Evolutionary conservation across 2,888 invertebrate genomes (phyloP).

Genomic region (Eledone cirrhosa): DNA sequence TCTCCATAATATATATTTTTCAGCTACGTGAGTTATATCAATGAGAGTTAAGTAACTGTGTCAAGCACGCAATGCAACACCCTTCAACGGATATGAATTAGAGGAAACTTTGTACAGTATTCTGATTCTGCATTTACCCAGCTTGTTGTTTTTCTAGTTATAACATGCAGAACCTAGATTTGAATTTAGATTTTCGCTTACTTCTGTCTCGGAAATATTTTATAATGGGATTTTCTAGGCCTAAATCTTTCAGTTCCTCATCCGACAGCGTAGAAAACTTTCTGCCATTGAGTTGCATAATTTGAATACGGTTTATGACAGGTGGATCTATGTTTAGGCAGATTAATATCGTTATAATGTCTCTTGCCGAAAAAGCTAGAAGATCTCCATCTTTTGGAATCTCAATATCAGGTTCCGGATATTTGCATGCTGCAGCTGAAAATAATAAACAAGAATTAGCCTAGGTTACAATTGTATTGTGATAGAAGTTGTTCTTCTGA

Average conservation of each 20-base stretch:
- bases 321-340: not conserved
- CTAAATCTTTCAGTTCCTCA: slow-evolving; percentile 20
- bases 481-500: too few relatives aligned
- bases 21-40: too few relatives aligned
- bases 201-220: slow-evolving; percentile 15
- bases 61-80: too few relatives aligned
- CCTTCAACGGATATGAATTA: too few relatives aligned
- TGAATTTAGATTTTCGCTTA: not conserved
- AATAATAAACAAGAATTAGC: too few relatives aligned
- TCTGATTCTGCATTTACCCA: too few relatives aligned
- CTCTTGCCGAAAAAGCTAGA: not conserved
- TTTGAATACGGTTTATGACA: not conserved
- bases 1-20: too few relatives aligned
- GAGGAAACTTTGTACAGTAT: too few relatives aligned
- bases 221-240: slow-evolving; percentile 3
- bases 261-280: not conserved
- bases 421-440: too few relatives aligned
- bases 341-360: not conserved
- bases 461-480: too few relatives aligned
- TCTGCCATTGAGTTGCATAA: not conserved
- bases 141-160: not conserved
- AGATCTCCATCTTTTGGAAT: slow-evolving; percentile 19
- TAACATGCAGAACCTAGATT: not conserved
- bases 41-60: too few relatives aligned
- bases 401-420: not conserved